Evolutionary conservation across 1,140 invertebrate species (phyloP), one percentile per base, ranked within the genome.

Genomic region (Battus philenor): DNA sequence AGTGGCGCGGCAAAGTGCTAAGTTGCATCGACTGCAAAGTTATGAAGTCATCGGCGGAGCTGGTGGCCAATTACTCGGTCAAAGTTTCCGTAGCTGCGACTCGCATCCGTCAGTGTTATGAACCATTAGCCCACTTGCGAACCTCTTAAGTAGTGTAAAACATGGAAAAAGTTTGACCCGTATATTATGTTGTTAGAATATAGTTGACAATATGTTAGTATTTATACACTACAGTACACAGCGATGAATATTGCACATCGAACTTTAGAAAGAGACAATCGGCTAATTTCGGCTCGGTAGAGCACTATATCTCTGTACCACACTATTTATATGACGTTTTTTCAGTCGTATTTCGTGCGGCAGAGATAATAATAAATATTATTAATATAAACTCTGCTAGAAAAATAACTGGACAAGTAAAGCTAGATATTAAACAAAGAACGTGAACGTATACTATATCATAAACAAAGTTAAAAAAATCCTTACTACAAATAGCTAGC

Each of bases 41-140:
- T 41, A 41, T 16, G 38, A 29, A 41, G 38, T 16, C 38, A 29
- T 5, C 26, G 38, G 38, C 16, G 29, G n/a, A 27, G 24, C 24
- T 41, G 24, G 38, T 41, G 10, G 29, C 27, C 26, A 13, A 29
- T 41, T 41, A 41, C 24, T 41, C 20, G 27, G 24, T 11, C 12
- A 41, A 41, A 41, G 26, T 41, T 36, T 18, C 4, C 24, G 24
- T 27, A n/a, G 36, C 10, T 18, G n/a, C 11, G 15, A 3, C 16
- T 17, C 15, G 7, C 11, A 15, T 26, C 15, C 15, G 29, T 41
- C 38, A 13, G 13, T 16, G 15, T 7, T 18, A 41, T n/a, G 34
- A 24, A 12, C 38, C 13, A 33, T 33, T 17, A 33, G 15, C 32
- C 26, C 10, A 16, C 30, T 32, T 16, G 15, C 7, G 15, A 10